A percentile compares a stretch with the other conserved stretches of the same genome.
These are phyloP conservation scores for Simalia tracyae DNA, from an alignment of 2,797 vertebrate species.

Conservation along the genomic window DNA sequence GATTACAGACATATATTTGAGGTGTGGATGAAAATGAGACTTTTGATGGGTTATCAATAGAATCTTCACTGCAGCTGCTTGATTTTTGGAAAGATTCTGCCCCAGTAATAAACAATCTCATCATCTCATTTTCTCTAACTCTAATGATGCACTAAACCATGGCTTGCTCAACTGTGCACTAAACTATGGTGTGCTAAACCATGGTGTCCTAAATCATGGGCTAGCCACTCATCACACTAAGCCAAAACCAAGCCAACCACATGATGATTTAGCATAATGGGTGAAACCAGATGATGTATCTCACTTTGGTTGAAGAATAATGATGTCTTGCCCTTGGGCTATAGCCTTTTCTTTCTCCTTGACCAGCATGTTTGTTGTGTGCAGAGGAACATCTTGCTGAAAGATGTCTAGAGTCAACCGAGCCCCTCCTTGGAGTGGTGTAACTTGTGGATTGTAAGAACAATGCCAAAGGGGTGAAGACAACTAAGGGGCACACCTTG, in stretches of 20 bases:
- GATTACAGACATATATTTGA: slow-evolving; percentile 66
- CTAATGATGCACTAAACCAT: not conserved
- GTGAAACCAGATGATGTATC: too few relatives aligned
- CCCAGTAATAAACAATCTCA: not conserved
- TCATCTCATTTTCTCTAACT: not conserved
- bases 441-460: not conserved
- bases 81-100: not conserved
- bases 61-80: not conserved
- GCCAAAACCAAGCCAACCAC: too few relatives aligned
- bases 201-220: too few relatives aligned
- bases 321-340: too few relatives aligned
- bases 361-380: not conserved
- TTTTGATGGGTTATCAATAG: slow-evolving; percentile 35
- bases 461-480: not conserved
- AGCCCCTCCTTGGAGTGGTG: not conserved
- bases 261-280: too few relatives aligned
- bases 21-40: slow-evolving; percentile 57
- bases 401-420: not conserved
- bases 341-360: not conserved
- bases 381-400: not conserved
- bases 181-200: not conserved
- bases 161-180: not conserved
- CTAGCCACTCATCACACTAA: not conserved
- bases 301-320: too few relatives aligned
- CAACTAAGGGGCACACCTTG: not conserved